phyloP scores from a whole-genome alignment of 2,797 vertebrate genomes.

The Buceros bicornis region DNA sequence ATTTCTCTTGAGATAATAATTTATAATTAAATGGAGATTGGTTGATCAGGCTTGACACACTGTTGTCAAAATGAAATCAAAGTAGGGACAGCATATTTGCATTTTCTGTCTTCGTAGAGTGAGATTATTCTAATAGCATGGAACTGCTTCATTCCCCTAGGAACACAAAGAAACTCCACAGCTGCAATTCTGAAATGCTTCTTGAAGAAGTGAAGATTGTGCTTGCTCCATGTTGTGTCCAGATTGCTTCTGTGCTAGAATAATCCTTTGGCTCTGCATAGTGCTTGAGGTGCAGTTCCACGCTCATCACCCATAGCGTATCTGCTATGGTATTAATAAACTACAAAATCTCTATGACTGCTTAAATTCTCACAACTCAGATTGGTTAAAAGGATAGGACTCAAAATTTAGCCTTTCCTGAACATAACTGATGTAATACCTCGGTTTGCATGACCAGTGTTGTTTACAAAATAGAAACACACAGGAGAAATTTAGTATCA shows the following conservation, averaged over 20 bases:
- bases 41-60: neutral
- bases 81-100: neutral
- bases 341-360: neutral
- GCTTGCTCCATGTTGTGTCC: neutral
- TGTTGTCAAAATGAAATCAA: slow-evolving; percentile 6
- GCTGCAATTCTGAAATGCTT: neutral
- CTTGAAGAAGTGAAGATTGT: neutral
- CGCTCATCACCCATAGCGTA: neutral
- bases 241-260: neutral
- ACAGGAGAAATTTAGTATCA: neutral
- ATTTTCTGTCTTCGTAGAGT: neutral
- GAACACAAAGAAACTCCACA: neutral
- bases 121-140: neutral
- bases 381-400: neutral
- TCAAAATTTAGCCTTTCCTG: neutral
- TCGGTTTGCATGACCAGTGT: neutral
- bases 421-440: neutral
- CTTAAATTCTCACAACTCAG: neutral
- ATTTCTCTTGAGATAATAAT: slow-evolving; percentile 9
- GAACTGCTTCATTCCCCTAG: neutral
- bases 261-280: neutral
- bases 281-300: neutral
- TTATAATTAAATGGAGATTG: neutral
- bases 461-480: neutral
- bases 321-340: neutral